These are phyloP conservation scores for Drosophila mimetica DNA, from an alignment of 2,888 invertebrate genomes.

Conservation along the genomic window DNA sequence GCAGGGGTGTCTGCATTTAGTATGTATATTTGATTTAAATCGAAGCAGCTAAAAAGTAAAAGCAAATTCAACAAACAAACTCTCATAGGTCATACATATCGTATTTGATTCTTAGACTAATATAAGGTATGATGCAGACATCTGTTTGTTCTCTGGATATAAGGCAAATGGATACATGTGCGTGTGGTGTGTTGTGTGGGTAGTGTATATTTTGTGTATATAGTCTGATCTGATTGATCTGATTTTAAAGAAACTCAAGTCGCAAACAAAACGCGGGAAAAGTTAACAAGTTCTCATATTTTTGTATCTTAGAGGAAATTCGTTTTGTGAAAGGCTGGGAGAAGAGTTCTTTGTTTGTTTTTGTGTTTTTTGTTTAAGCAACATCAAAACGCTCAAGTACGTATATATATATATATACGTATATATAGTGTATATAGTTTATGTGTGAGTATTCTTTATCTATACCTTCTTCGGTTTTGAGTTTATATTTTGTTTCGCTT, in stretches of 20 bases:
- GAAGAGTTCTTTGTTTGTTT: slow-evolving; percentile 24
- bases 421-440: slow-evolving; percentile 52
- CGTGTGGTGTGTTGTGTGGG: slow-evolving; percentile 1
- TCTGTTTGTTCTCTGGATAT: slow-evolving; percentile 44
- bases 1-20: slow-evolving; percentile 46
- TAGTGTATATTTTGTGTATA: neutral
- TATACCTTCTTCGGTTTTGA: slow-evolving; percentile 9
- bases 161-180: slow-evolving; percentile 40
- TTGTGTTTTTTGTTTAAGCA: slow-evolving; percentile 44
- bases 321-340: slow-evolving; percentile 40
- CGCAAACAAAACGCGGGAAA: slow-evolving; percentile 19
- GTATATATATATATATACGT: slow-evolving; percentile 43
- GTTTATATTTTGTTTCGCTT: slow-evolving; percentile 33
- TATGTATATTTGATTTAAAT: slow-evolving; percentile 76
- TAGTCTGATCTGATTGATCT: slow-evolving; percentile 28
- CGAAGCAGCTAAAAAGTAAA: slow-evolving; percentile 75
- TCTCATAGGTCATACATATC: slow-evolving; percentile 43
- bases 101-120: slow-evolving; percentile 43
- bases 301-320: slow-evolving; percentile 38
- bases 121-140: slow-evolving; percentile 66
- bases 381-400: slow-evolving; percentile 68
- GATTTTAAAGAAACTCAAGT: slow-evolving; percentile 16
- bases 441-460: slow-evolving; percentile 30
- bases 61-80: slow-evolving; percentile 78
- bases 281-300: slow-evolving; percentile 32